Conservation (phyloP, 2,113 vertebrate genomes). For the Alaudala cheleensis region DNA sequence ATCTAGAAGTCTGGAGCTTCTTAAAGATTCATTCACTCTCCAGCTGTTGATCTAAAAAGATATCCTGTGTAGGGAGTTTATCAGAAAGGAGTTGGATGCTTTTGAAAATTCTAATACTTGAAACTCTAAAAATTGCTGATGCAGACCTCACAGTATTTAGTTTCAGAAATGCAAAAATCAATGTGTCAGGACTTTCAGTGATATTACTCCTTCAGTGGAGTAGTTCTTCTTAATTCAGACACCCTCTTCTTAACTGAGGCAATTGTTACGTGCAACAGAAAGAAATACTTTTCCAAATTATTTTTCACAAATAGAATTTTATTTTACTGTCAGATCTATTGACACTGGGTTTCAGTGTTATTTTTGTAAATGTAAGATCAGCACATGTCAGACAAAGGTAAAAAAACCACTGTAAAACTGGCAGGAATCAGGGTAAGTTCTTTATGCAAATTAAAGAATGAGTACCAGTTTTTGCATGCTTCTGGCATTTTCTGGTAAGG, state of each 20-base stretch:
- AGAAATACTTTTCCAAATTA: neutral
- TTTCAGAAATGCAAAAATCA: conserved; percentile 13
- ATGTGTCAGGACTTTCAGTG: neutral
- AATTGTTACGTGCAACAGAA: neutral
- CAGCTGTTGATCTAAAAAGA: neutral
- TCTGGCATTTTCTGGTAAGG: neutral
- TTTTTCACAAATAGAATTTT: neutral
- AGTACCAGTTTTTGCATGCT: neutral
- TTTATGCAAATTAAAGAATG: neutral
- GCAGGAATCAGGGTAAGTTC: neutral
- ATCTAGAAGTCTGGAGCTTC: neutral
- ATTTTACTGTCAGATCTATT: neutral
- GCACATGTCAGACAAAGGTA: neutral
- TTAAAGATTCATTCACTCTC: neutral
- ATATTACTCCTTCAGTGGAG: neutral
- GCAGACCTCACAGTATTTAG: neutral
- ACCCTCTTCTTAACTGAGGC: neutral
- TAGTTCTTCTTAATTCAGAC: neutral
- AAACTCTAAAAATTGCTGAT: neutral
- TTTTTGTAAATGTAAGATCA: neutral
- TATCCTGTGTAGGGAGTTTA: neutral
- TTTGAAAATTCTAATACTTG: neutral
- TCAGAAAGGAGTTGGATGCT: neutral
- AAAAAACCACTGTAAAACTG: neutral
- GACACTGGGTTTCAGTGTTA: neutral